phyloP scores from a whole-genome alignment of 2,888 invertebrate species.

The Brachypalpus laphriformis region DNA sequence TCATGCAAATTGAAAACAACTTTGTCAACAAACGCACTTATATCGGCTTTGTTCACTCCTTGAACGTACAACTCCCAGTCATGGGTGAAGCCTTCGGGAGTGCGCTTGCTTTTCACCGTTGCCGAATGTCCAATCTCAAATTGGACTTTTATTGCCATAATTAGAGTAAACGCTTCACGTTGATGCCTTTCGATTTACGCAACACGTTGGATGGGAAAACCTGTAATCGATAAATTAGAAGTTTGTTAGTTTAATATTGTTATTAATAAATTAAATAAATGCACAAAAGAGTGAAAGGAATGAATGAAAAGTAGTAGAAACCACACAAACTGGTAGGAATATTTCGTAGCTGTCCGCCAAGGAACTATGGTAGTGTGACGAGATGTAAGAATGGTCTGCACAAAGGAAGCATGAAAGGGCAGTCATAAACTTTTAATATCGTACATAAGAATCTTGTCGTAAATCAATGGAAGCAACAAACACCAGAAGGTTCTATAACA shows the following conservation, averaged over 20 bases:
- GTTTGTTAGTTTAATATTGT: background rate
- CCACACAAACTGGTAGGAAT: no score
- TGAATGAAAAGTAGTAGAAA: no score
- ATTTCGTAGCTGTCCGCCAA: no score
- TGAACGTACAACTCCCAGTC: conserved; percentile 98
- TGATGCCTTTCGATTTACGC: conserved; percentile 52
- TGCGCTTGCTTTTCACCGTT: conserved; percentile 90
- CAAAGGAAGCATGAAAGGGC: no score
- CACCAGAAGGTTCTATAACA: no score
- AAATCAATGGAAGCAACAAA: no score
- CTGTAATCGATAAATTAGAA: background rate
- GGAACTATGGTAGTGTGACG: no score
- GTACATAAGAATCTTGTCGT: no score
- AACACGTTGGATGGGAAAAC: conserved; percentile 14
- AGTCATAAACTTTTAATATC: no score
- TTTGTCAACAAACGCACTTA: conserved; percentile 96
- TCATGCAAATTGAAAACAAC: conserved; percentile 95
- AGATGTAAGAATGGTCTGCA: no score
- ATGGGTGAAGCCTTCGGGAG: conserved; percentile 96
- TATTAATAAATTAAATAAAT: background rate
- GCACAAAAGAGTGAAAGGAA: background rate
- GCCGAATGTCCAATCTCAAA: conserved; percentile 97
- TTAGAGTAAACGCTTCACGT: conserved; percentile 56
- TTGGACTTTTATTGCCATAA: conserved; percentile 89
- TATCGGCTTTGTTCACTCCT: conserved; percentile 93